Evolutionary conservation across 2,113 vertebrate species (phyloP).

Genomic region (Burhinus oedicnemus): DNA sequence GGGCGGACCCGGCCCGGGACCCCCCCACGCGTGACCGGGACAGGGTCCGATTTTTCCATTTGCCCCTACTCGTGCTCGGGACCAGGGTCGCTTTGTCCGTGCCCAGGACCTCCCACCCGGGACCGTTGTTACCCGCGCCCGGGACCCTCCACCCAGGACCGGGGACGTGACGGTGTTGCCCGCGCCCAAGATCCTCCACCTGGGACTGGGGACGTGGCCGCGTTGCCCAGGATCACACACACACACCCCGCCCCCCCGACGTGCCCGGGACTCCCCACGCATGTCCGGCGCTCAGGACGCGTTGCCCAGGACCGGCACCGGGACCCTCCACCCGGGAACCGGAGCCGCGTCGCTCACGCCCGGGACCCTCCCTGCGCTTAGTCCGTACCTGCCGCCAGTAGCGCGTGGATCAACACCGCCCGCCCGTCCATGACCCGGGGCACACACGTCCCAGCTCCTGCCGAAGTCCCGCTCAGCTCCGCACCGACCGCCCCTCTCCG

Average conservation of each 20-base stretch:
- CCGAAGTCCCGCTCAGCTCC: neutral
- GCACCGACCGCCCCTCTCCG: neutral
- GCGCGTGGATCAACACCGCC: conserved; percentile 55
- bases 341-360: neutral
- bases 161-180: too few relatives aligned
- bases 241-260: neutral
- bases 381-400: conserved; percentile 70
- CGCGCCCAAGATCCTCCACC: too few relatives aligned
- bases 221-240: neutral
- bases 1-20: neutral
- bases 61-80: too few relatives aligned
- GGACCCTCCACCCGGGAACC: neutral
- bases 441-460: neutral
- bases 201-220: too few relatives aligned
- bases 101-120: neutral
- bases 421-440: conserved; percentile 4
- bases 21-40: neutral
- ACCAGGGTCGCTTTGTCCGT: too few relatives aligned
- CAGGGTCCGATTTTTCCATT: neutral
- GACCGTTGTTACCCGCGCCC: neutral
- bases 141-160: neutral
- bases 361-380: neutral
- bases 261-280: neutral
- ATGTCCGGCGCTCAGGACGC: neutral
- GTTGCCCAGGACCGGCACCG: neutral